Conservation (phyloP, 2,888 invertebrate genomes). For the Nephrotoma guestfalica region DNA sequence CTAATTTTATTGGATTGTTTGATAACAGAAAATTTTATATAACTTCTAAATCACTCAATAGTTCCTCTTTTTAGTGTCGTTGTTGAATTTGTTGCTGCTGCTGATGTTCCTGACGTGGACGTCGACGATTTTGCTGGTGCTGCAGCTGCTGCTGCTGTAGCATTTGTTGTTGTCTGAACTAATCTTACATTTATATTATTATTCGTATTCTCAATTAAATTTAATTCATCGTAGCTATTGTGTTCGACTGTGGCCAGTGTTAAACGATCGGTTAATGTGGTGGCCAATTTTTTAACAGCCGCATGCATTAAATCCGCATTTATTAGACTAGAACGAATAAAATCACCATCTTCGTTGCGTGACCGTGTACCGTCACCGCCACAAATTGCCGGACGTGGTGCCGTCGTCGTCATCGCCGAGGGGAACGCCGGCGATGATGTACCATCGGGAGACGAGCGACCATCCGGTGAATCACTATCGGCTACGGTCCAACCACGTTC, state of each 20-base stretch:
- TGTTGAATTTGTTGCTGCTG: not conserved
- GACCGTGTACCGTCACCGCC: not conserved
- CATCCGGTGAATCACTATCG: constrained; percentile 12
- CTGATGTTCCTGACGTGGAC: not conserved
- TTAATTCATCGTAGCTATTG: not conserved
- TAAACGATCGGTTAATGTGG: not conserved
- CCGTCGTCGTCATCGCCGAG: not conserved
- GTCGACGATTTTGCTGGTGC: not conserved
- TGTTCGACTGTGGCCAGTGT: not conserved
- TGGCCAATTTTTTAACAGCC: constrained; percentile 4
- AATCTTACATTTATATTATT: not conserved
- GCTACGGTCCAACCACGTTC: constrained; percentile 17
- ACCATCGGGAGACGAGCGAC: constrained; percentile 9
- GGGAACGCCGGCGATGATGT: constrained; percentile 10
- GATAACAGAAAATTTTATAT: constrained; percentile 1
- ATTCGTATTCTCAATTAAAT: not conserved
- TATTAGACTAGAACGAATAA: not conserved
- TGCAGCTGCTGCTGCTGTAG: not conserved
- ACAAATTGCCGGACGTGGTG: not conserved
- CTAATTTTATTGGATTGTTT: constrained; percentile 2
- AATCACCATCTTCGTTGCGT: not conserved
- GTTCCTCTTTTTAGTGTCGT: not conserved
- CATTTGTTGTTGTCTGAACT: not conserved
- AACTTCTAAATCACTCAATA: not conserved
- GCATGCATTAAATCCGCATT: not conserved